phyloP scores from a whole-genome alignment of 2,113 vertebrate species.

The Python bivittatus region DNA sequence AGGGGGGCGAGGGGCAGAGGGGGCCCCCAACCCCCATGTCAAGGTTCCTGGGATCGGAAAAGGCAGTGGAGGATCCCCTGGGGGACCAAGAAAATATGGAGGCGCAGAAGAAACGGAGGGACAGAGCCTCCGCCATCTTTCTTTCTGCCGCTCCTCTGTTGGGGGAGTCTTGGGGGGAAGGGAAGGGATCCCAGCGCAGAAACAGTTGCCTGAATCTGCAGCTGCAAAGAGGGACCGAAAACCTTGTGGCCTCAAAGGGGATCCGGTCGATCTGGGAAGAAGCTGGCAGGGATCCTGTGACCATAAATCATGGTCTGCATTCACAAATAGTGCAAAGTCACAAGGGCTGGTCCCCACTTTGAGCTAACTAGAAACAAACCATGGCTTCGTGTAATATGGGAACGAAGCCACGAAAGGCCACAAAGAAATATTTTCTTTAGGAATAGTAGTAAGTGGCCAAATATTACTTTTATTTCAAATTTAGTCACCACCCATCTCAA shows the following conservation, averaged over 20 bases:
- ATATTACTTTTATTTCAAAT: no score
- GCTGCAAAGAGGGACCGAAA: not conserved
- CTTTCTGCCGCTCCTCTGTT: not conserved
- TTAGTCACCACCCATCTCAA: no score
- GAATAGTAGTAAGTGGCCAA: no score
- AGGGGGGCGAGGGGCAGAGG: no score
- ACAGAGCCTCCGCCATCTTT: not conserved
- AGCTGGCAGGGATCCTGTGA: not conserved
- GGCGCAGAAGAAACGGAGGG: no score
- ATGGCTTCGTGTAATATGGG: not conserved
- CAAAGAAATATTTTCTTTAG: not conserved
- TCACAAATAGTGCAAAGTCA: not conserved
- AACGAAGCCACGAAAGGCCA: not conserved
- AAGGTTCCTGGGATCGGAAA: no score
- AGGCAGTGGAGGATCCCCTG: no score
- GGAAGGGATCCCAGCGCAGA: not conserved
- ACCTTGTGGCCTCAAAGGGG: not conserved
- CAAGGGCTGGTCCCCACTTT: not conserved
- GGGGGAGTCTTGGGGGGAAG: not conserved
- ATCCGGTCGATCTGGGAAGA: not conserved
- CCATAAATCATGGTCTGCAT: not conserved
- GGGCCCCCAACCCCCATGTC: no score
- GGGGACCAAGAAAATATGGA: no score
- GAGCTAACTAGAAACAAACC: not conserved
- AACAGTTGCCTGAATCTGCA: not conserved